Evolutionary conservation across 2,888 invertebrate genomes (phyloP).

Genomic region (Monochamus alternatus): DNA sequence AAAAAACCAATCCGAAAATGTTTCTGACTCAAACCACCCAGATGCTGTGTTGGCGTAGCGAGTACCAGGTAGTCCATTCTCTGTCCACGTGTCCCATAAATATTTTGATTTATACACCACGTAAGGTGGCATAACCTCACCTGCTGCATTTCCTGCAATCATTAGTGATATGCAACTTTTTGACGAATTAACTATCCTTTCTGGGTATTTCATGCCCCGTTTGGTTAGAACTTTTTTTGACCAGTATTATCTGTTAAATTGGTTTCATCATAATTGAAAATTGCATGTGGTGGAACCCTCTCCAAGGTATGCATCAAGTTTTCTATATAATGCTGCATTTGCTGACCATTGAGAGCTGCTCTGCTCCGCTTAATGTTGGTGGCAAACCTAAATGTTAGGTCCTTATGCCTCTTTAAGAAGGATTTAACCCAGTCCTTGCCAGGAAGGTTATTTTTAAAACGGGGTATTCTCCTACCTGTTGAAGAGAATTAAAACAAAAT

Average conservation of each 20-base stretch:
- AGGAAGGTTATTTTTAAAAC: constrained; percentile 26
- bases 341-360: background rate
- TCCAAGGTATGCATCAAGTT: background rate
- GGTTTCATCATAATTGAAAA: constrained; percentile 47
- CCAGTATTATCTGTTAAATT: constrained; percentile 62
- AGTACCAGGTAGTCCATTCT: constrained; percentile 53
- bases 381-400: constrained; percentile 17
- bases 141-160: constrained; percentile 58
- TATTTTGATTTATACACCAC: constrained; percentile 52
- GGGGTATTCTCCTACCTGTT: constrained; percentile 15
- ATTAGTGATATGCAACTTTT: constrained; percentile 59
- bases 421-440: constrained; percentile 22
- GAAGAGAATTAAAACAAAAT: too few species aligned
- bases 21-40: constrained; percentile 51
- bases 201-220: constrained; percentile 57
- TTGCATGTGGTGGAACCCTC: background rate
- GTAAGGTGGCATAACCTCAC: constrained; percentile 58
- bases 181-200: constrained; percentile 57
- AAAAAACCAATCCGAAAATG: constrained; percentile 44
- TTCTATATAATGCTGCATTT: background rate
- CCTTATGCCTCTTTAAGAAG: constrained; percentile 14
- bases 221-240: constrained; percentile 50
- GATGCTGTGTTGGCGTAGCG: constrained; percentile 55
- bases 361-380: background rate
- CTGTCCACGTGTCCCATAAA: constrained; percentile 61